These are phyloP conservation scores for Charanyca ferruginea DNA, from an alignment of 2,888 invertebrate species.

Conservation along the genomic window DNA sequence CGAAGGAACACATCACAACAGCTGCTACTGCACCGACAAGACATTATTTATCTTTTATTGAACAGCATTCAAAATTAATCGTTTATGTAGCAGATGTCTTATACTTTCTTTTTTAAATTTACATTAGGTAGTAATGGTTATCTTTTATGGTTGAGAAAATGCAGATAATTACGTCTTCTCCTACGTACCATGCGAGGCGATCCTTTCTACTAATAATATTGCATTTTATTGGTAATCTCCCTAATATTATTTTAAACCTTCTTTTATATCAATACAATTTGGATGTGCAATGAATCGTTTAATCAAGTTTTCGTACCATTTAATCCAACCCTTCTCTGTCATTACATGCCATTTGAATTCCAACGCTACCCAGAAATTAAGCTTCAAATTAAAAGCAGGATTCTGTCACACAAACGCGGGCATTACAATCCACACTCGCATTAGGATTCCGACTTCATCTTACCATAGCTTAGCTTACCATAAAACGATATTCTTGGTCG, in stretches of 20 bases:
- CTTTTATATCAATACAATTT: background rate
- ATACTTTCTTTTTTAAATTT: constrained; percentile 11
- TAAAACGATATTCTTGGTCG: constrained; percentile 53
- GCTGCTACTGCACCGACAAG: constrained; percentile 52
- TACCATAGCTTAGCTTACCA: constrained; percentile 46
- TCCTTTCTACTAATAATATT: too few species aligned
- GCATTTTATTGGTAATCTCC: too few species aligned
- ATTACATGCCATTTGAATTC: constrained; percentile 4
- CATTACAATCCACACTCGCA: constrained; percentile 35
- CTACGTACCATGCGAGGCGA: too few species aligned
- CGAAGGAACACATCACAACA: constrained; percentile 43
- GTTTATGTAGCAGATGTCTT: constrained; percentile 44
- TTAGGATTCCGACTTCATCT: constrained; percentile 46
- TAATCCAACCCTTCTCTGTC: constrained; percentile 7
- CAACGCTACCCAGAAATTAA: constrained; percentile 16
- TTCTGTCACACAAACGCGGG: constrained; percentile 21
- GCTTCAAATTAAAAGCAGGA: constrained; percentile 40
- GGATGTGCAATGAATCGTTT: background rate
- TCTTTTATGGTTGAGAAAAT: background rate
- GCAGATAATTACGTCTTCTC: too few species aligned
- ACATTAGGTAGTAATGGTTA: background rate
- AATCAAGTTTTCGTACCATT: constrained; percentile 1
- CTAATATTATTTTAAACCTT: too few species aligned
- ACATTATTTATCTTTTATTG: constrained; percentile 59
- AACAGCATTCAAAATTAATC: constrained; percentile 55